Evolutionary conservation across 2,888 invertebrate species (phyloP).

Genomic region (Tinea semifulvella): DNA sequence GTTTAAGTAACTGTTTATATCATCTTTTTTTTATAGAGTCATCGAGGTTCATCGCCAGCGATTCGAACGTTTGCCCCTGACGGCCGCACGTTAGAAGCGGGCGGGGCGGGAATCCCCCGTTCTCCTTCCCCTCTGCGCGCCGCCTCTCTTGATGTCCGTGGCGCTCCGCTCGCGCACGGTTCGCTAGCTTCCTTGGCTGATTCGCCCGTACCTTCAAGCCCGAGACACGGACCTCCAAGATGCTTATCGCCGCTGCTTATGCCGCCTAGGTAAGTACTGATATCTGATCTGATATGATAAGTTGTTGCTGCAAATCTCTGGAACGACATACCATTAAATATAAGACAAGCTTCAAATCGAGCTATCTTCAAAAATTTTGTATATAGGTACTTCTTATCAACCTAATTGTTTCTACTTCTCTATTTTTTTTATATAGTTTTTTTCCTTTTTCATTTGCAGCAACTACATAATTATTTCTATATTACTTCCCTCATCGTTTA

Average conservation of each 20-base stretch:
- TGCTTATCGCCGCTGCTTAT: conserved; percentile 82
- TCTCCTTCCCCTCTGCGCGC: conserved; percentile 84
- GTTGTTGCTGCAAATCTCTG: too few relatives aligned
- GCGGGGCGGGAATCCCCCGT: conserved; percentile 68
- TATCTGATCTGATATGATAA: not conserved
- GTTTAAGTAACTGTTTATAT: not conserved
- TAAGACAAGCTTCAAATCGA: too few relatives aligned
- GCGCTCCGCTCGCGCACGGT: conserved; percentile 74
- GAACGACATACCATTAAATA: too few relatives aligned
- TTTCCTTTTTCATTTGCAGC: too few relatives aligned
- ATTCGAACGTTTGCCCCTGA: conserved; percentile 86
- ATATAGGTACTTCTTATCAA: too few relatives aligned
- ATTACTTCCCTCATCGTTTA: too few relatives aligned
- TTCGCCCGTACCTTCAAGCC: conserved; percentile 53
- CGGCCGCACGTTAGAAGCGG: conserved; percentile 70
- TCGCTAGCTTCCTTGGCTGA: conserved; percentile 73
- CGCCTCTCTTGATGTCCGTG: conserved; percentile 78
- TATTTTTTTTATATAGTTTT: too few relatives aligned
- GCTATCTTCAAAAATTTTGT: too few relatives aligned
- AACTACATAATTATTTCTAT: too few relatives aligned
- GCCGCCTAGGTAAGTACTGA: conserved; percentile 69
- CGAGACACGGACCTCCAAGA: conserved; percentile 56
- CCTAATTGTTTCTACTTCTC: too few relatives aligned
- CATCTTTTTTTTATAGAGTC: conserved; percentile 56
- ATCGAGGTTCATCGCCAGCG: conserved; percentile 84